Conservation (phyloP, 2,797 vertebrate genomes). For the Danio tinwini region DNA sequence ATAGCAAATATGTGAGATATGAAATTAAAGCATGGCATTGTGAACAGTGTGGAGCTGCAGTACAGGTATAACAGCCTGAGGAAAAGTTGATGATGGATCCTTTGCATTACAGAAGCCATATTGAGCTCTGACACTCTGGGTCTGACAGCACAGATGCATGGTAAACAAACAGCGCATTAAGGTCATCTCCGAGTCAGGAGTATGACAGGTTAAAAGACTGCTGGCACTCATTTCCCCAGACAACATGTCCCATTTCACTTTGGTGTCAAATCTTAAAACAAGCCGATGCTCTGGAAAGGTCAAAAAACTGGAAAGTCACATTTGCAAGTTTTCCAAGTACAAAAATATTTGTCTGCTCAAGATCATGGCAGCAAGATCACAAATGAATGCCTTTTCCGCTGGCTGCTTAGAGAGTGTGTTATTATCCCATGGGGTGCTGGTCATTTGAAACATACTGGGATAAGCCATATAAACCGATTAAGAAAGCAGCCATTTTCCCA, state of each 20-base stretch:
- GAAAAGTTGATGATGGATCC: constrained; percentile 60
- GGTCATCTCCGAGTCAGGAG: constrained; percentile 62
- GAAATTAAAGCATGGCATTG: background rate
- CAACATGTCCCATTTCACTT: constrained; percentile 8
- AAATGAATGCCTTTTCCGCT: constrained; percentile 25
- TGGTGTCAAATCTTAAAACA: constrained; percentile 25
- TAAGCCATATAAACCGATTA: constrained; percentile 47
- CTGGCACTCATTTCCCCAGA: constrained; percentile 38
- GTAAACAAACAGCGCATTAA: constrained; percentile 66
- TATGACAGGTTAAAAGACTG: constrained; percentile 64
- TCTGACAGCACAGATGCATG: constrained; percentile 59
- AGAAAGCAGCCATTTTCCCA: constrained; percentile 35
- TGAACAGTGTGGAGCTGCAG: constrained; percentile 7
- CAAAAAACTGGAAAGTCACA: background rate
- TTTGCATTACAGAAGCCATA: constrained; percentile 61
- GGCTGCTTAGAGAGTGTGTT: constrained; percentile 40
- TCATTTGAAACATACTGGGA: constrained; percentile 48
- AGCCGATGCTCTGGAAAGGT: constrained; percentile 20
- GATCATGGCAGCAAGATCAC: constrained; percentile 24
- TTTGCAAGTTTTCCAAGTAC: constrained; percentile 20
- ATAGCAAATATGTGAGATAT: background rate
- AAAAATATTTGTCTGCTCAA: constrained; percentile 25
- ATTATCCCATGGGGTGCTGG: constrained; percentile 27
- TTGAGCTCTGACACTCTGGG: constrained; percentile 53
- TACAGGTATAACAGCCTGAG: constrained; percentile 36